A percentile compares a stretch with the other conserved stretches of the same genome.
These are phyloP conservation scores for Drosophila orosa DNA, from an alignment of 1,140 invertebrate species.

Conservation along the genomic window DNA sequence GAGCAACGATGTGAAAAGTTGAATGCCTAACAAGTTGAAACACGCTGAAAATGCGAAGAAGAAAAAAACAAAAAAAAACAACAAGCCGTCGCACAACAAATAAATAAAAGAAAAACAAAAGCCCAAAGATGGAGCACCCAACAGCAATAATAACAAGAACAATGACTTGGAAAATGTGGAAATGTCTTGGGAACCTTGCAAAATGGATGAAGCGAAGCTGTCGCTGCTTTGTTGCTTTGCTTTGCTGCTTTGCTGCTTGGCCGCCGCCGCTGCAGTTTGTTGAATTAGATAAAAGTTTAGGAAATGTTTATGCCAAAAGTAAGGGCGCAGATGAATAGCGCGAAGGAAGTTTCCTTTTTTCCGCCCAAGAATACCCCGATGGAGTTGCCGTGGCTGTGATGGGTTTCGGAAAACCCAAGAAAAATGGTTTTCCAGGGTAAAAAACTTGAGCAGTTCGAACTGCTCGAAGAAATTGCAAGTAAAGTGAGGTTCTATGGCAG, in stretches of 20 bases:
- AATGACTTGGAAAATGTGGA: slow-evolving; percentile 80
- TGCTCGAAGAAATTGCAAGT: neutral
- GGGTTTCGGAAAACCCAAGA: neutral
- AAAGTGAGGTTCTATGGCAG: neutral
- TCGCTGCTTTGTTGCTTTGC: slow-evolving; percentile 6
- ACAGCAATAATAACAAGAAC: slow-evolving; percentile 52
- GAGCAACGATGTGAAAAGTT: slow-evolving; percentile 78
- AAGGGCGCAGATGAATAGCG: slow-evolving; percentile 48
- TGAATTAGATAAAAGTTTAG: slow-evolving; percentile 82
- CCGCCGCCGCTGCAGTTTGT: slow-evolving; percentile 65
- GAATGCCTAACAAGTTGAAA: slow-evolving; percentile 78
- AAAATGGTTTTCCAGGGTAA: neutral
- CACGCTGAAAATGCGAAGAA: slow-evolving; percentile 67
- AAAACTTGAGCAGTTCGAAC: neutral
- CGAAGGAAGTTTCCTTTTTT: slow-evolving; percentile 19
- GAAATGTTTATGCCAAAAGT: slow-evolving; percentile 80
- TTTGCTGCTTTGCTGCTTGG: slow-evolving; percentile 13
- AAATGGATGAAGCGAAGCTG: slow-evolving; percentile 66
- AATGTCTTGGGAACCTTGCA: slow-evolving; percentile 78
- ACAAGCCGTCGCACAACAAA: slow-evolving; percentile 21
- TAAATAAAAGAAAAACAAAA: slow-evolving; percentile 54
- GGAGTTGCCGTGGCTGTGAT: neutral
- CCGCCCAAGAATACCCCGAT: slow-evolving; percentile 10
- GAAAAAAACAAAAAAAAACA: slow-evolving; percentile 26
- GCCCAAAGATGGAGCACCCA: slow-evolving; percentile 46